Evolutionary conservation across 2,113 vertebrate species (phyloP).

Genomic region (Isichthys henryi): DNA sequence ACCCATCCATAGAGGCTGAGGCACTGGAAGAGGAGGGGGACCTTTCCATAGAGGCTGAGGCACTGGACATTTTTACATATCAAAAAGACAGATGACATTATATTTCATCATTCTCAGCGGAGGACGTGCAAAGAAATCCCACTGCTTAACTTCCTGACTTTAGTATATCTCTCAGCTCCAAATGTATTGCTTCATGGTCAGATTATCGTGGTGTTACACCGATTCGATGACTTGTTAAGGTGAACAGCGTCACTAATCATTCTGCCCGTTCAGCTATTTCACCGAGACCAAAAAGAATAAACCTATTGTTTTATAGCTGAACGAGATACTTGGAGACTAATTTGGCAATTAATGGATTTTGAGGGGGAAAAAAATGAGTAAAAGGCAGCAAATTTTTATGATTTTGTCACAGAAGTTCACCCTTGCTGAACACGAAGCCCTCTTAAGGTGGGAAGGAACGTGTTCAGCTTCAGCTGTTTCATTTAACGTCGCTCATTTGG

Average conservation of each 20-base stretch:
- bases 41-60: background rate
- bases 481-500: constrained; percentile 41
- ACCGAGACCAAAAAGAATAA: background rate
- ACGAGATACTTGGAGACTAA: background rate
- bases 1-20: background rate
- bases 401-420: constrained; percentile 29
- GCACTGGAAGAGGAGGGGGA: background rate
- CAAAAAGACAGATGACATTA: background rate
- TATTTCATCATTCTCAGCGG: background rate
- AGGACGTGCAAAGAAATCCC: background rate
- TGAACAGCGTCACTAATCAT: background rate
- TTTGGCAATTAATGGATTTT: constrained; percentile 9
- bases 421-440: constrained; percentile 35
- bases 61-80: background rate
- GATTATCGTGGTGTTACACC: background rate
- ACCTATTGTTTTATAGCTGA: background rate
- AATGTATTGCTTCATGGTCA: background rate
- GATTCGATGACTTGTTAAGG: background rate
- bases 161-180: background rate
- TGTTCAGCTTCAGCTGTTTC: constrained; percentile 39
- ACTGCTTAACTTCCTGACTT: background rate
- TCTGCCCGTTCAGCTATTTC: background rate
- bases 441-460: constrained; percentile 45
- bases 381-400: constrained; percentile 12
- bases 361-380: background rate